Percentiles rank a stretch among this genome's conserved stretches.
Evolutionary conservation across 2,888 invertebrate species (phyloP).

Genomic region (Oligia fasciuncula): DNA sequence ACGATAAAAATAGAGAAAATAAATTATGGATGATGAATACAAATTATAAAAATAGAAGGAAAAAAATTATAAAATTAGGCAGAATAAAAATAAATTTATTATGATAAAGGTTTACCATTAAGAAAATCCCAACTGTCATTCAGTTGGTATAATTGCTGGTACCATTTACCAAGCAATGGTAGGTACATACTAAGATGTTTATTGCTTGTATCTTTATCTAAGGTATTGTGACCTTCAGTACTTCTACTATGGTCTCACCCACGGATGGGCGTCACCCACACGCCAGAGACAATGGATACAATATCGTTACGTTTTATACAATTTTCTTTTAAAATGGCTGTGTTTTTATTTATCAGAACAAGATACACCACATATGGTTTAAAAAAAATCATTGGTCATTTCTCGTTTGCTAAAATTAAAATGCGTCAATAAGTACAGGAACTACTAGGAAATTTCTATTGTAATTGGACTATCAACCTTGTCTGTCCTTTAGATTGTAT

Average conservation of each 20-base stretch:
- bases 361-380: conserved; percentile 12
- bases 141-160: conserved; percentile 28
- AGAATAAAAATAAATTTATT: too few species aligned
- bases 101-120: conserved; percentile 2
- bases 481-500: neutral
- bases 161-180: conserved; percentile 22
- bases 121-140: neutral
- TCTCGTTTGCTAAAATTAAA: neutral
- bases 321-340: conserved; percentile 51
- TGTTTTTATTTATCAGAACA: conserved; percentile 30
- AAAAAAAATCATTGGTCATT: neutral
- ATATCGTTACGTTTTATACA: conserved; percentile 62
- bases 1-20: too few species aligned
- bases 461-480: neutral
- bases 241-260: conserved; percentile 74
- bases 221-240: conserved; percentile 74
- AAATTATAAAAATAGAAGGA: too few species aligned
- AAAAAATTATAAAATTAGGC: too few species aligned
- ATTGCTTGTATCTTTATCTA: conserved; percentile 52
- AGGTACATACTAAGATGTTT: conserved; percentile 41
- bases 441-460: neutral
- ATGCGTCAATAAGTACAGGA: neutral
- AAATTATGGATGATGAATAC: too few species aligned
- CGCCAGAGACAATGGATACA: conserved; percentile 70
- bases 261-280: conserved; percentile 80